Conservation (phyloP, 1,140 invertebrate genomes). For the Drosophila subobscura region DNA sequence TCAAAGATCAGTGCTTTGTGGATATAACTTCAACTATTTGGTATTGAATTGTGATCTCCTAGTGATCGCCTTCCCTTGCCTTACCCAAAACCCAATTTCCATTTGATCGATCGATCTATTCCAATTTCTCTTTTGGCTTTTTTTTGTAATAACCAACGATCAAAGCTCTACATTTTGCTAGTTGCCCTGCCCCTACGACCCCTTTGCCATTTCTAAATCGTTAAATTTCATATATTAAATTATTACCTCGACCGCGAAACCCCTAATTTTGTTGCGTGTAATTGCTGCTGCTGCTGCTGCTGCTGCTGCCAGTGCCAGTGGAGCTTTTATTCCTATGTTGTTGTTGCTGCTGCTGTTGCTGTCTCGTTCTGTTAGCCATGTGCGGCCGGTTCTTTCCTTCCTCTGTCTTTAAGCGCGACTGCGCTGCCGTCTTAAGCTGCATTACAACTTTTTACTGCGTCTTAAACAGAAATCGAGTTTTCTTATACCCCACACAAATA, state of each 20-base stretch:
- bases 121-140: constrained; percentile 59
- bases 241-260: constrained; percentile 56
- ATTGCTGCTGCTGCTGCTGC: constrained; percentile 70
- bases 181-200: constrained; percentile 28
- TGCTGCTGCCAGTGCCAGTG: constrained; percentile 58
- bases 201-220: constrained; percentile 50
- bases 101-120: constrained; percentile 43
- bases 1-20: background rate
- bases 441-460: constrained; percentile 82
- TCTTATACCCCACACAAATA: constrained; percentile 54
- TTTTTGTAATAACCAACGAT: constrained; percentile 48
- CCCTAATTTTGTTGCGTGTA: constrained; percentile 77
- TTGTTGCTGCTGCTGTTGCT: constrained; percentile 22
- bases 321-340: constrained; percentile 64
- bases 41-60: background rate
- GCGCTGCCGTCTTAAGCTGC: constrained; percentile 78
- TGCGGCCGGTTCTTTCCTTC: constrained; percentile 66
- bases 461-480: constrained; percentile 82
- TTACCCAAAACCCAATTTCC: constrained; percentile 30
- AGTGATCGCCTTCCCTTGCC: background rate
- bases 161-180: constrained; percentile 17
- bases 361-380: constrained; percentile 68
- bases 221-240: constrained; percentile 64
- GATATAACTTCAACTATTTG: background rate
- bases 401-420: constrained; percentile 76